A percentile compares a stretch with the other conserved stretches of the same genome.
Evolutionary conservation across 1,140 invertebrate genomes (phyloP).

Genomic region (Drosophila insularis): DNA sequence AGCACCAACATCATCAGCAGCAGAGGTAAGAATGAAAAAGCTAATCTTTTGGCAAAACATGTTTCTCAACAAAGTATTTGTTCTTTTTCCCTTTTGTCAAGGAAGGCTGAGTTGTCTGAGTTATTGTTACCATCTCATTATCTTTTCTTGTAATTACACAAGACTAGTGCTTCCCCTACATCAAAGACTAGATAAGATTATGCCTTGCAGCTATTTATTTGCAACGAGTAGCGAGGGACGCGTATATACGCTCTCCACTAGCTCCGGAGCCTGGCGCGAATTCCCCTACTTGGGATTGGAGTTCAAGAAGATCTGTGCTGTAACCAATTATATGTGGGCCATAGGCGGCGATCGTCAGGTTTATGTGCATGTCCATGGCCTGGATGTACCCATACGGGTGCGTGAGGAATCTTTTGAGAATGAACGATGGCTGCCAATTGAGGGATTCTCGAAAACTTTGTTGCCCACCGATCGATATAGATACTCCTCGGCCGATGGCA

Average conservation of each 20-base stretch:
- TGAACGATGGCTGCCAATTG: conserved; percentile 95
- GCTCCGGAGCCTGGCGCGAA: conserved; percentile 91
- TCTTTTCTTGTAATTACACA: neutral
- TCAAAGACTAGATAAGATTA: conserved; percentile 54
- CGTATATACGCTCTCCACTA: conserved; percentile 91
- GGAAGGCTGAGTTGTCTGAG: no score
- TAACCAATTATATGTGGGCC: conserved; percentile 93
- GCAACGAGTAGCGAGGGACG: conserved; percentile 93
- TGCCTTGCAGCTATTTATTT: conserved; percentile 91
- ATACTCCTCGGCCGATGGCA: conserved; percentile 93
- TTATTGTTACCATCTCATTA: no score
- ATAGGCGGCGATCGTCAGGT: conserved; percentile 95
- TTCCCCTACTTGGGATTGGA: conserved; percentile 92
- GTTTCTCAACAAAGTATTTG: no score
- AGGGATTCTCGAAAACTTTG: conserved; percentile 91
- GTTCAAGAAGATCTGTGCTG: conserved; percentile 93
- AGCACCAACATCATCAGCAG: neutral
- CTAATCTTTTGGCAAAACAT: neutral
- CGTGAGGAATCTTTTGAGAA: conserved; percentile 96
- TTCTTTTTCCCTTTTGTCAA: no score
- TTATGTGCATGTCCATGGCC: conserved; percentile 93
- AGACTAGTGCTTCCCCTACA: neutral
- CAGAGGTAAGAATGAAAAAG: neutral
- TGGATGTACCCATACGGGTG: conserved; percentile 94
- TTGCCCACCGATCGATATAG: conserved; percentile 93